Evolutionary conservation across 2,797 vertebrate genomes (phyloP), one percentile per base, ranked within the genome.

Genomic region (Trematocara caparti): DNA sequence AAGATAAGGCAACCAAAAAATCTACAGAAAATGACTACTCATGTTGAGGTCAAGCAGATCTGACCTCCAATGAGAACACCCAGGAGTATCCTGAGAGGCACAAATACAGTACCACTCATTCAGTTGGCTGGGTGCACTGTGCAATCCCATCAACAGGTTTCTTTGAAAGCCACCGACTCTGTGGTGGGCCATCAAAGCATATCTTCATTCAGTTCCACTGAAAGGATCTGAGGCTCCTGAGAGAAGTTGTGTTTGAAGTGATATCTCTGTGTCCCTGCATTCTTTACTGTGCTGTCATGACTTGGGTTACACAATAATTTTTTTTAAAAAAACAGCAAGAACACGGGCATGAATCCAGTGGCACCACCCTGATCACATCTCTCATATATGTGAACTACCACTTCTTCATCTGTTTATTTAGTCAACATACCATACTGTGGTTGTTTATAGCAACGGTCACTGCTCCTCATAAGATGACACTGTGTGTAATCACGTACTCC

Each of bases 121-220:
- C 83, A 92, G 79, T 13, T 36, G 40, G 57, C 81, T 89, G 83
- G 80, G 87, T 57, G 75, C 82, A 82, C 83, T 8, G 78, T 81
- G 79, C 86, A 71, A 66, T 82, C 88, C 91, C 87, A 80, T 94
- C 93, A 94, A 91, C 88, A 71, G 80, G 80, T 88, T 85, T 83
- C 86, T 94, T 94, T 95, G 91, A 93, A 92, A 85, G 88, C 64
- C 86, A 80, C 86, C 69, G 92, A 83, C 93, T 92, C 90, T 83
- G 93, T 76, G 93, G 93, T 93, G 91, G 94, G 90, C 88, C 92
- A 95, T 95, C 94, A 95, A 93, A 95, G 91, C 93, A 90, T 90
- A 94, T 95, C 93, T 93, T 80, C 89, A 91, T 90, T 92, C 88
- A 90, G 80, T 78, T 90, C 89, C 86, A 89, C 81, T 91, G 88